Conservation (phyloP, 92 coral and sea anemone species). For the Zoanthus gigantus region DNA sequence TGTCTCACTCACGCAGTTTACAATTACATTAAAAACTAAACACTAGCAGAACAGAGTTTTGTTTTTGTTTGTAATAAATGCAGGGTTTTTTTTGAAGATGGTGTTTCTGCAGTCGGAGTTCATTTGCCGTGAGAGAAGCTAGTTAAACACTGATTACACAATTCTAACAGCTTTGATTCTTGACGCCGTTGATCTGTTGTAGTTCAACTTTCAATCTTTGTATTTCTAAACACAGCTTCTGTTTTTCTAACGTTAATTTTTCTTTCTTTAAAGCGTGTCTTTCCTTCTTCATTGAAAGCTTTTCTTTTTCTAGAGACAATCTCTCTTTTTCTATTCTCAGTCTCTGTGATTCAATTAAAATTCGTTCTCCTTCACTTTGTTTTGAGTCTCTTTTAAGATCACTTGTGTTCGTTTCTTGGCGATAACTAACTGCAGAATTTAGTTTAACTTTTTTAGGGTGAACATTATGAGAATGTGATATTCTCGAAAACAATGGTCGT, state of each 20-base stretch:
- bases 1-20: too few species aligned
- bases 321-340: constrained; percentile 29
- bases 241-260: constrained; percentile 31
- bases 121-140: too few species aligned
- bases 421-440: not conserved
- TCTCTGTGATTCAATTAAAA: constrained; percentile 18
- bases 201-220: constrained; percentile 31
- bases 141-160: too few species aligned
- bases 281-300: constrained; percentile 29
- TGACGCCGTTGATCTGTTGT: constrained; percentile 21
- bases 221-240: constrained; percentile 30
- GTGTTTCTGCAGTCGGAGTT: too few species aligned
- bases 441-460: constrained; percentile 24
- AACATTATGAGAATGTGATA: constrained; percentile 14
- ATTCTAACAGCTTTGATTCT: not conserved
- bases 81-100: too few species aligned
- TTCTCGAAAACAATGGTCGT: constrained; percentile 33
- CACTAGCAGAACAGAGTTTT: too few species aligned
- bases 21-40: too few species aligned
- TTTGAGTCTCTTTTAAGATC: constrained; percentile 3
- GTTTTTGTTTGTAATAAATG: too few species aligned
- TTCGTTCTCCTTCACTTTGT: constrained; percentile 4
- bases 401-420: constrained; percentile 18
- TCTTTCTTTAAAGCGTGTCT: constrained; percentile 32
- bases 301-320: constrained; percentile 22